Percentiles rank a stretch among this genome's conserved stretches.
Evolutionary conservation across 2,888 invertebrate species (phyloP).

Genomic region (Rhorus exstirpatorius): DNA sequence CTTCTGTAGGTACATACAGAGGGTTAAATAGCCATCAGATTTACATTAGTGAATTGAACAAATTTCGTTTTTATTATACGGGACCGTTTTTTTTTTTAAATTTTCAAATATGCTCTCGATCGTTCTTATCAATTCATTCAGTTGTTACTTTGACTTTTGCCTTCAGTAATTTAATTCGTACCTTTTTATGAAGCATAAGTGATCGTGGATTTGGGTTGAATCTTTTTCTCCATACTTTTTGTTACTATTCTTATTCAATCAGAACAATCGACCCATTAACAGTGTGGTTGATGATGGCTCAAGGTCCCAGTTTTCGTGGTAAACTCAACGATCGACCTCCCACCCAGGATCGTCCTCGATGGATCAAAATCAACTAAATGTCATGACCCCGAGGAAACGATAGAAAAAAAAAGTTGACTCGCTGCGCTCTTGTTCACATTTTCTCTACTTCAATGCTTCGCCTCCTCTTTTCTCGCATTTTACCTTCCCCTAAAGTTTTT

Average conservation of each 20-base stretch:
- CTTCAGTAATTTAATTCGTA: too few relatives aligned
- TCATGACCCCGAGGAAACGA: neutral
- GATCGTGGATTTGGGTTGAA: neutral
- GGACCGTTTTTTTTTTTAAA: too few relatives aligned
- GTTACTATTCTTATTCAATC: neutral
- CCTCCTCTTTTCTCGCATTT: conserved; percentile 9
- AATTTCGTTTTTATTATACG: too few relatives aligned
- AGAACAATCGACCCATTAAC: neutral
- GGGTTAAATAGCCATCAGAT: too few relatives aligned
- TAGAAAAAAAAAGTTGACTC: neutral
- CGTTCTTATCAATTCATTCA: too few relatives aligned
- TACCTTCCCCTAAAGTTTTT: conserved; percentile 14
- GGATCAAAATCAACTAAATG: conserved; percentile 12
- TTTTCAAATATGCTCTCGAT: too few relatives aligned
- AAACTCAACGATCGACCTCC: neutral
- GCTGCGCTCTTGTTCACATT: neutral
- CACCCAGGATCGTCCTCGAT: neutral
- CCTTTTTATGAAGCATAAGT: neutral
- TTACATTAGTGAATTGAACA: too few relatives aligned
- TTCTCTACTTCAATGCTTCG: too few relatives aligned
- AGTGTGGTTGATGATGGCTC: neutral
- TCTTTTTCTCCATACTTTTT: neutral
- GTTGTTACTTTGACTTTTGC: too few relatives aligned
- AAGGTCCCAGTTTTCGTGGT: neutral
- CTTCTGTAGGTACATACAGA: too few relatives aligned